Percentiles rank a stretch among this genome's conserved stretches.
phyloP scores from a whole-genome alignment of 92 coral and sea anemone species.

The Palythoa caribaeorum region DNA sequence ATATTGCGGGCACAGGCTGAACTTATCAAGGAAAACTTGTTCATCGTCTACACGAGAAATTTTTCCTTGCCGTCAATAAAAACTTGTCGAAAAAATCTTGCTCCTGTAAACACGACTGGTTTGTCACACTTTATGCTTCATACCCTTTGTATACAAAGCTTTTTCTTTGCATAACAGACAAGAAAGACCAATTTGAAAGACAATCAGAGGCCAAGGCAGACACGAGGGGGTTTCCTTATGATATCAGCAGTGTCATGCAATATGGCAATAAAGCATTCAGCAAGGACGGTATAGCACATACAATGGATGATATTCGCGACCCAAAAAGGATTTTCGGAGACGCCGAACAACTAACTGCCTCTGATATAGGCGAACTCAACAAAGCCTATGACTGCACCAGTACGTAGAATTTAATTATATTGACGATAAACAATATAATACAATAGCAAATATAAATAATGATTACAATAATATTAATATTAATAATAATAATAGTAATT shows the following conservation, averaged over 20 bases:
- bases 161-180: neutral
- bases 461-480: too few relatives aligned
- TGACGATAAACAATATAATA: too few relatives aligned
- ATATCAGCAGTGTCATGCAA: conserved; percentile 38
- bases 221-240: conserved; percentile 11
- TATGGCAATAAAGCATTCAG: conserved; percentile 35
- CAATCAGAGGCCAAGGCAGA: conserved; percentile 7
- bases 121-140: too few relatives aligned
- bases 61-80: too few relatives aligned
- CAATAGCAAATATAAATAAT: too few relatives aligned
- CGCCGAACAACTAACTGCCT: conserved; percentile 15
- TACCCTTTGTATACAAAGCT: too few relatives aligned
- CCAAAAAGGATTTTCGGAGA: conserved; percentile 22
- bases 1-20: too few relatives aligned
- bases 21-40: too few relatives aligned
- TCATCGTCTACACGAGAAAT: too few relatives aligned
- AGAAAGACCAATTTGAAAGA: conserved; percentile 4
- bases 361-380: conserved; percentile 23
- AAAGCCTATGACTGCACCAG: conserved; percentile 31
- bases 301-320: conserved; percentile 24
- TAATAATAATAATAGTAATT: too few relatives aligned
- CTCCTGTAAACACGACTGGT: too few relatives aligned
- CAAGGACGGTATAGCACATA: neutral
- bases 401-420: neutral
- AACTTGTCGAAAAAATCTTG: too few relatives aligned